Evolutionary conservation across 2,888 invertebrate species (phyloP).

Genomic region (Xestia xanthographa): DNA sequence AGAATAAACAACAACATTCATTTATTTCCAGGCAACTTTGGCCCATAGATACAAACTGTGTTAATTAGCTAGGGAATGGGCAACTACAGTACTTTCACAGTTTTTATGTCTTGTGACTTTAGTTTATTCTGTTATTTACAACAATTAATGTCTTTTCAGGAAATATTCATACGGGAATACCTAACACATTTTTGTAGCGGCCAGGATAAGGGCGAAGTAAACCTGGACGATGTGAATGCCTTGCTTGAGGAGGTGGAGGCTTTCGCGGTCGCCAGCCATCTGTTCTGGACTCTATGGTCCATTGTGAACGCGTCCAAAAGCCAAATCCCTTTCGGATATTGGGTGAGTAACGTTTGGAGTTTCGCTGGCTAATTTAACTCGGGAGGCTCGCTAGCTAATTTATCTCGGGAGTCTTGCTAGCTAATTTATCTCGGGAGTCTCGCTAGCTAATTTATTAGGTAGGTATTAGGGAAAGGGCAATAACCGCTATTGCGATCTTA

Average conservation of each 20-base stretch:
- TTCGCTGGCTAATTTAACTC: neutral
- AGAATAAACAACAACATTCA: no score
- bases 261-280: constrained; percentile 96
- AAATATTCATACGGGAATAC: constrained; percentile 91
- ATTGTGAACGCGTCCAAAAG: constrained; percentile 96
- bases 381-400: no score
- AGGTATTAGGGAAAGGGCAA: no score
- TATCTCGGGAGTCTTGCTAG: no score
- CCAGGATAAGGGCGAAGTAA: constrained; percentile 73
- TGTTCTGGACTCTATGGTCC: constrained; percentile 98
- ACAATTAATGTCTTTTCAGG: constrained; percentile 76
- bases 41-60: no score
- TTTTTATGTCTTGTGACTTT: no score
- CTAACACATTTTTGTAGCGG: constrained; percentile 79
- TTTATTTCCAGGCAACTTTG: no score
- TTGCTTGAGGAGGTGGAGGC: constrained; percentile 94
- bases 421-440: no score
- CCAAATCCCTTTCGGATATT: constrained; percentile 98
- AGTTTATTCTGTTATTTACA: neutral
- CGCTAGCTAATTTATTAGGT: no score
- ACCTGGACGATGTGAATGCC: constrained; percentile 90
- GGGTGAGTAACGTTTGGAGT: constrained; percentile 92
- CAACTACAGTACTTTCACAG: no score
- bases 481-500: no score
- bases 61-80: no score